A percentile compares a stretch with the other conserved stretches of the same genome.
These are phyloP conservation scores for Phlogophora meticulosa DNA, from an alignment of 2,888 invertebrate species.

Conservation along the genomic window DNA sequence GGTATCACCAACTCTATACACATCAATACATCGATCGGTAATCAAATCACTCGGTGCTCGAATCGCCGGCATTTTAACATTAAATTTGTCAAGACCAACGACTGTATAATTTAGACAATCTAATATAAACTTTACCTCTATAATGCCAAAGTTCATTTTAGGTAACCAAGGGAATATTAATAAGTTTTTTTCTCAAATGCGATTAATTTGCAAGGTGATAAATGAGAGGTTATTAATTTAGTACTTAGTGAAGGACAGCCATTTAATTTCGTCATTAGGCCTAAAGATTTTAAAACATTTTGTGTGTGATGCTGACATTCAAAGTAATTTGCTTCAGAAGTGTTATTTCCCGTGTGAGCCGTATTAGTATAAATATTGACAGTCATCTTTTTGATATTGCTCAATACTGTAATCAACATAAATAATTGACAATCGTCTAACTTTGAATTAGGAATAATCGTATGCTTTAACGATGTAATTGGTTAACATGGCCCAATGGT, in stretches of 20 bases:
- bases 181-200: slow-evolving; percentile 43
- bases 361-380: slow-evolving; percentile 31
- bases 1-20: slow-evolving; percentile 57
- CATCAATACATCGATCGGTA: slow-evolving; percentile 67
- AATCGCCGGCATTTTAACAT: slow-evolving; percentile 69
- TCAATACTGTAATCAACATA: slow-evolving; percentile 24
- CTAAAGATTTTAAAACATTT: slow-evolving; percentile 53
- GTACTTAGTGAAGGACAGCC: slow-evolving; percentile 39
- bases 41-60: slow-evolving; percentile 74
- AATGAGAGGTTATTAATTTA: slow-evolving; percentile 62
- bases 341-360: slow-evolving; percentile 42
- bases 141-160: slow-evolving; percentile 49
- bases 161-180: slow-evolving; percentile 31
- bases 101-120: slow-evolving; percentile 45
- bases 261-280: slow-evolving; percentile 52
- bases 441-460: background rate
- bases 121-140: slow-evolving; percentile 54
- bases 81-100: slow-evolving; percentile 76
- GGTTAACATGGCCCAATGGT: no score
- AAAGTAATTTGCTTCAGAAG: slow-evolving; percentile 31
- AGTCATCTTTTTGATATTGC: slow-evolving; percentile 24
- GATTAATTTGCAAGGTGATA: slow-evolving; percentile 54
- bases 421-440: slow-evolving; percentile 4
- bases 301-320: slow-evolving; percentile 49
- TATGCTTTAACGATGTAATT: no score